phyloP scores from a whole-genome alignment of 2,797 vertebrate genomes.

The Schizopygopsis pylzovi region DNA sequence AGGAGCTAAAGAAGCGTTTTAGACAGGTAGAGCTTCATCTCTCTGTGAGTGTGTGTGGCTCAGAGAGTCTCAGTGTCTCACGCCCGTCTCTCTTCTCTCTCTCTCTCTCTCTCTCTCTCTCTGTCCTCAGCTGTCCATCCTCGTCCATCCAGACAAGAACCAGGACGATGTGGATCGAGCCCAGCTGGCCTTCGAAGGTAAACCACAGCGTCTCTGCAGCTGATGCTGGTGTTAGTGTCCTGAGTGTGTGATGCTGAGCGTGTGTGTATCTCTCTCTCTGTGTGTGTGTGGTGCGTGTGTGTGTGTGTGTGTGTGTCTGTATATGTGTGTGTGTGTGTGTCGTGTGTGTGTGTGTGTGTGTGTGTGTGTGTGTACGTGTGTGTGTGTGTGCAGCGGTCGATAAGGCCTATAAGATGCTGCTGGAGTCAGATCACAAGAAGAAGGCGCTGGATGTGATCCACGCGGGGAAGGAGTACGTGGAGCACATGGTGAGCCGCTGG shows the following conservation, averaged over 20 bases:
- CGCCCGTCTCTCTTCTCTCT: not conserved
- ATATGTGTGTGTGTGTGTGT: not conserved
- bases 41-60: not conserved
- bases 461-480: conserved; percentile 94
- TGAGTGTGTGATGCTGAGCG: not conserved
- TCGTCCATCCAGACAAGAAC: conserved; percentile 99
- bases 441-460: conserved; percentile 95
- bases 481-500: conserved; percentile 88
- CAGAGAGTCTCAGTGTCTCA: not conserved
- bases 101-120: not conserved
- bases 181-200: conserved; percentile 98
- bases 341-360: conserved; percentile 13
- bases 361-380: not conserved
- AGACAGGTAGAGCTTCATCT: conserved; percentile 80
- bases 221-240: not conserved
- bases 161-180: conserved; percentile 91
- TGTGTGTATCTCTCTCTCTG: not conserved
- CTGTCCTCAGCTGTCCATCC: conserved; percentile 87
- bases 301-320: not conserved
- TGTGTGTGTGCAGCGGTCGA: conserved; percentile 85
- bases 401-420: conserved; percentile 94
- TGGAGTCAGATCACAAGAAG: conserved; percentile 96
- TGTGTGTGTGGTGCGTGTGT: conserved; percentile 16
- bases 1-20: conserved; percentile 97
- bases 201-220: not conserved